Conservation (phyloP, 2,888 invertebrate genomes). For the Cosmopolites sordidus region DNA sequence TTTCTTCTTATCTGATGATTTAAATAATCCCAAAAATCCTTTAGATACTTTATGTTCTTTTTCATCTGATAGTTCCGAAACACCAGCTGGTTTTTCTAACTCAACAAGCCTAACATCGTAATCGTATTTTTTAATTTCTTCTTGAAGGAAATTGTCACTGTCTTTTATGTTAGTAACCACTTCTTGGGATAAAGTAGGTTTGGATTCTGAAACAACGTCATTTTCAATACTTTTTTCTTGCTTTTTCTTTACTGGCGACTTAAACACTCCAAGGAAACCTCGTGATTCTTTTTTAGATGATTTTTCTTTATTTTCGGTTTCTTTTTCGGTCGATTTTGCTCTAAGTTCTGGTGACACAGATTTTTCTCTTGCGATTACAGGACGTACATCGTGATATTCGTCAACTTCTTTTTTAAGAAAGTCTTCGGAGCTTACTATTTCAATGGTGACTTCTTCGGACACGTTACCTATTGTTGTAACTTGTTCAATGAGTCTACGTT, state of each 20-base stretch:
- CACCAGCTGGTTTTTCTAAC: conserved; percentile 13
- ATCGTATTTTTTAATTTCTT: conserved; percentile 38
- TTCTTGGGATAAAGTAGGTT: conserved; percentile 22
- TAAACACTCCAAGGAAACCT: conserved; percentile 16
- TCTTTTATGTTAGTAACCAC: conserved; percentile 26
- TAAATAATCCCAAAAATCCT: conserved; percentile 21
- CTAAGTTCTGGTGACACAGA: too few relatives aligned
- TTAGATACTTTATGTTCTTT: conserved; percentile 8
- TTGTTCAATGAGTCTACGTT: conserved; percentile 6
- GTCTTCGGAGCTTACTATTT: neutral
- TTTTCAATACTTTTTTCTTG: conserved; percentile 7
- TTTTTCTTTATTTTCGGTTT: conserved; percentile 14
- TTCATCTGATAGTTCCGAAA: conserved; percentile 10
- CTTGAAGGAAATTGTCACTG: conserved; percentile 29
- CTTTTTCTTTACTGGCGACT: conserved; percentile 10
- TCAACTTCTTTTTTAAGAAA: conserved; percentile 24
- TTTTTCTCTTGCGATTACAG: conserved; percentile 14
- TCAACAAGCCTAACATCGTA: conserved; percentile 36
- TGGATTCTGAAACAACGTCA: neutral
- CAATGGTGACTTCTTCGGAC: neutral
- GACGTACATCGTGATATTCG: conserved; percentile 23
- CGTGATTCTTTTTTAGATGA: neutral
- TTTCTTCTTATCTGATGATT: conserved; percentile 16
- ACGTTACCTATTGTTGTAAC: neutral
- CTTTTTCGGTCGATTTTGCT: conserved; percentile 10